phyloP scores from a whole-genome alignment of 1,140 invertebrate genomes.

The Rhizoglyphus robini region DNA sequence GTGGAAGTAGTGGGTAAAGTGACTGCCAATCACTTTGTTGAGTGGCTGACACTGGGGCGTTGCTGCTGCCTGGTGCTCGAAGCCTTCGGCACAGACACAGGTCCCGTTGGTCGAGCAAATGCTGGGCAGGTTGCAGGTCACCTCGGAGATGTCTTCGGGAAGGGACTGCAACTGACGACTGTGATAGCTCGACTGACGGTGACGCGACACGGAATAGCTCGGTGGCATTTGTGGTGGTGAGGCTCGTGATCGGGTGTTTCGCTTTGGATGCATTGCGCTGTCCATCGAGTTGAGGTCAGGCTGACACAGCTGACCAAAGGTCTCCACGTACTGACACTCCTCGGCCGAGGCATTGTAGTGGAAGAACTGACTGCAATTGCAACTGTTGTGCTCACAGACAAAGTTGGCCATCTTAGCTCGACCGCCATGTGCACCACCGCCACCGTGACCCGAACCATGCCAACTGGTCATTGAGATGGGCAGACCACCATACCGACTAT shows the following conservation, averaged over 20 bases:
- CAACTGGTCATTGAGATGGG: background rate
- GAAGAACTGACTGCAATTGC: constrained; percentile 10
- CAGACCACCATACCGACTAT: too few relatives aligned
- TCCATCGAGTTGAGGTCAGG: background rate
- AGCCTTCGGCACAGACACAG: constrained; percentile 1
- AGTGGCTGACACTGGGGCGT: constrained; percentile 5
- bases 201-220: background rate
- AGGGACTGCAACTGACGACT: background rate
- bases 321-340: constrained; percentile 16
- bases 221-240: background rate
- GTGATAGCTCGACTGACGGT: background rate
- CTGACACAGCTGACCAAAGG: constrained; percentile 13
- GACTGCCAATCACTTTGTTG: too few relatives aligned
- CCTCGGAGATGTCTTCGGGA: background rate
- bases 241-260: background rate
- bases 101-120: background rate
- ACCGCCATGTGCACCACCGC: background rate
- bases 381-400: constrained; percentile 10
- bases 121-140: background rate
- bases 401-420: constrained; percentile 5
- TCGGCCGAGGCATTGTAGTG: constrained; percentile 9
- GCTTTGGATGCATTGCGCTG: too few relatives aligned
- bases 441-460: background rate
- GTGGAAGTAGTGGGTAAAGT: background rate
- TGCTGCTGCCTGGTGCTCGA: background rate